These are phyloP conservation scores for Nematopogon swammerdamellus DNA, from an alignment of 2,888 invertebrate species.

Conservation along the genomic window DNA sequence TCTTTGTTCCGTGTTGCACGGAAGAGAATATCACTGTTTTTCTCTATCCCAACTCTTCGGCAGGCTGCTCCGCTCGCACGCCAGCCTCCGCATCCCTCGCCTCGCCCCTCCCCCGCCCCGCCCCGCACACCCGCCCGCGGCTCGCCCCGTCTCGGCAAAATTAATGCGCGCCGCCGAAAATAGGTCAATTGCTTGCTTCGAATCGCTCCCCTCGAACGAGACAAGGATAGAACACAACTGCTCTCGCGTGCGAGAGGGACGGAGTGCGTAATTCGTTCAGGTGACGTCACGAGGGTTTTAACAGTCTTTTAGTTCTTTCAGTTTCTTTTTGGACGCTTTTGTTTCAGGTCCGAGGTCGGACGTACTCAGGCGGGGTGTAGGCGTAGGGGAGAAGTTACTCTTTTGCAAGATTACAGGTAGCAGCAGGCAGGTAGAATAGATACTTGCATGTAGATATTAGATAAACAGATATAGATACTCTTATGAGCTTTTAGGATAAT, in stretches of 20 bases:
- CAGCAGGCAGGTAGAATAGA: too few species aligned
- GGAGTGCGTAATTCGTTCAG: constrained; percentile 42
- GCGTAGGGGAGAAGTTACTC: too few species aligned
- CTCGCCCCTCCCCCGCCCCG: not conserved
- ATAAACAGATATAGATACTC: too few species aligned
- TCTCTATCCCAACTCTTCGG: too few species aligned
- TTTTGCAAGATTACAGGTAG: too few species aligned
- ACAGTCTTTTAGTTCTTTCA: constrained; percentile 23
- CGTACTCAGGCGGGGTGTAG: too few species aligned
- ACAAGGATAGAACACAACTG: not conserved
- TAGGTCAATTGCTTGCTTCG: constrained; percentile 46
- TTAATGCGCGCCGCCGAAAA: constrained; percentile 49
- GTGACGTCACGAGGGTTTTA: constrained; percentile 48
- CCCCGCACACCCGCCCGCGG: not conserved
- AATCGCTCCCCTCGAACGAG: not conserved
- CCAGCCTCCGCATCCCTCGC: not conserved
- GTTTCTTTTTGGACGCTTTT: constrained; percentile 37
- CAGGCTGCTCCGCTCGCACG: too few species aligned
- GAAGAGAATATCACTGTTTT: too few species aligned
- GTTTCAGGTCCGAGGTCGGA: too few species aligned
- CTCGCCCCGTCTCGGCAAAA: constrained; percentile 37
- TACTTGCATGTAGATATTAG: too few species aligned
- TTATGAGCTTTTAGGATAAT: too few species aligned
- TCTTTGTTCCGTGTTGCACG: too few species aligned
- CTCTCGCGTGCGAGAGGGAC: constrained; percentile 16